phyloP scores from a whole-genome alignment of 2,797 vertebrate species.

The Scolopax rusticola region DNA sequence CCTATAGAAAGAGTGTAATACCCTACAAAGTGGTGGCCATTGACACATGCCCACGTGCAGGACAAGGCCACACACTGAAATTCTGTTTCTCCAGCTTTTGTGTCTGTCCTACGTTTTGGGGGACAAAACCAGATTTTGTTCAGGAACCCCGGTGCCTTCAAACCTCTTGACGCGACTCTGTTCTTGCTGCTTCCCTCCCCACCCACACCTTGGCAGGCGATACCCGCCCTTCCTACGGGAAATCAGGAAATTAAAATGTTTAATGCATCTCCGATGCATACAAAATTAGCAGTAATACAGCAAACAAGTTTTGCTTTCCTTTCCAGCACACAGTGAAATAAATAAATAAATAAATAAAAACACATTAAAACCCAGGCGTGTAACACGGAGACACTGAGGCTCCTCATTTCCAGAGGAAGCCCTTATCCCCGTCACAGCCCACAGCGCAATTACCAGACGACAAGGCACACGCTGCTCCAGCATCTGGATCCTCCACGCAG shows the following conservation, averaged over 20 bases:
- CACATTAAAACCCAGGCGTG: not conserved
- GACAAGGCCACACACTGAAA: not conserved
- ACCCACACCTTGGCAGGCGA: fast-evolving
- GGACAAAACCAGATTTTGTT: not conserved
- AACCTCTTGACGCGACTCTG: not conserved
- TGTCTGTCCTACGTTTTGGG: not conserved
- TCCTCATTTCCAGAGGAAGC: not conserved
- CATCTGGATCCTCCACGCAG: slow-evolving; percentile 8
- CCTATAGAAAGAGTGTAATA: not conserved
- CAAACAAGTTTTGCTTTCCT: not conserved
- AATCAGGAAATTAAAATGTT: not conserved
- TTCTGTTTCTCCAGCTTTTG: too few species aligned
- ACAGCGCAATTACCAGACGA: slow-evolving; percentile 50
- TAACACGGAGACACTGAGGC: not conserved
- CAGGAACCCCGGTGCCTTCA: not conserved
- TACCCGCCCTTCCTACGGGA: not conserved
- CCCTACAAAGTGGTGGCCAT: not conserved
- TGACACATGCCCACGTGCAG: fast-evolving
- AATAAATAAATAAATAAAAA: not conserved
- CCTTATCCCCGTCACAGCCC: slow-evolving; percentile 46
- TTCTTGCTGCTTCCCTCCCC: not conserved
- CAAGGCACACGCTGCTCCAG: slow-evolving; percentile 52
- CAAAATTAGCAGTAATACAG: not conserved
- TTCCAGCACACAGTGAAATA: not conserved
- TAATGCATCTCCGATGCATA: not conserved